Conservation (phyloP, 2,113 vertebrate species). For the Bos javanicus region DNA sequence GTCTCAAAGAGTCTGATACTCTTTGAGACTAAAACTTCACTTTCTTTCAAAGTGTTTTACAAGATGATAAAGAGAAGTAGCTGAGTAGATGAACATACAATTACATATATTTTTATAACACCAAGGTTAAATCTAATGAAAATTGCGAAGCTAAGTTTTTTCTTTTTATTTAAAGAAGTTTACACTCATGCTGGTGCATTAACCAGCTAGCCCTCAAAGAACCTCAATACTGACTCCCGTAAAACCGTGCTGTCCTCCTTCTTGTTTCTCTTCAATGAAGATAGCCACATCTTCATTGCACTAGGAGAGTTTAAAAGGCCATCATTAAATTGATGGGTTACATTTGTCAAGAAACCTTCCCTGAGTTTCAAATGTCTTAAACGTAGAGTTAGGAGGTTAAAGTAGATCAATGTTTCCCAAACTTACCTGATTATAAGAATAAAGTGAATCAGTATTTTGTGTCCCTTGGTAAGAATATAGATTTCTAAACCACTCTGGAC, state of each 20-base stretch:
- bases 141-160: background rate
- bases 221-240: background rate
- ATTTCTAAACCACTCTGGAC: background rate
- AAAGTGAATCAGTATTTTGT: background rate
- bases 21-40: background rate
- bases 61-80: constrained; percentile 1
- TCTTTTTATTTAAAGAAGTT: background rate
- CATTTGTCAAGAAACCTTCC: background rate
- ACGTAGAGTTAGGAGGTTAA: background rate
- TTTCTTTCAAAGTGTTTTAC: background rate
- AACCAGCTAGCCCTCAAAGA: background rate
- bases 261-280: background rate
- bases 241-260: background rate
- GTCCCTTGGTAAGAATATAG: background rate
- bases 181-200: background rate
- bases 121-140: background rate
- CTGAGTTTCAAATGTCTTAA: background rate
- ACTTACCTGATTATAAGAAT: background rate
- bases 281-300: background rate
- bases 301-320: background rate
- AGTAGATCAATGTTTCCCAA: background rate
- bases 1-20: background rate
- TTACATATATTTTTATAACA: background rate
- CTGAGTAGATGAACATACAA: constrained; percentile 26
- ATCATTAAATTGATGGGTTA: constrained; percentile 11